These are phyloP conservation scores for Dascillus cervinus DNA, from an alignment of 2,888 invertebrate species.

Conservation along the genomic window DNA sequence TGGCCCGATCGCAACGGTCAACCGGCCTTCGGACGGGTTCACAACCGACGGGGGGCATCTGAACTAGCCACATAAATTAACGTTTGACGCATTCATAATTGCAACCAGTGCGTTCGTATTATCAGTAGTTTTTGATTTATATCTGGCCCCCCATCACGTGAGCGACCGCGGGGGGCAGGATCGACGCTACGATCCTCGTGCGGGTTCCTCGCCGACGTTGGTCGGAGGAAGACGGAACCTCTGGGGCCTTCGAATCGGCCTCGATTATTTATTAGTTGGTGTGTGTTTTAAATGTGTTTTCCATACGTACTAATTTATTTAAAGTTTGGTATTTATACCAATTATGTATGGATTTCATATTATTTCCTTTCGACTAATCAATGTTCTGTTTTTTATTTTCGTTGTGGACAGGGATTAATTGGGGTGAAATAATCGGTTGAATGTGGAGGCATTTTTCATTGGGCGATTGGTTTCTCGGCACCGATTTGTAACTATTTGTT, in stretches of 20 bases:
- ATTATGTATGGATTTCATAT: slow-evolving; percentile 26
- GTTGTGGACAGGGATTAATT: too few species aligned
- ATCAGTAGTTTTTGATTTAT: slow-evolving; percentile 41
- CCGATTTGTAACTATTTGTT: too few species aligned
- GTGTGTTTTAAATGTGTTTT: slow-evolving; percentile 26
- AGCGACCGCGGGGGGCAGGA: slow-evolving; percentile 30
- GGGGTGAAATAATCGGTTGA: too few species aligned
- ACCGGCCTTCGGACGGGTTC: slow-evolving; percentile 16
- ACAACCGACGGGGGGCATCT: slow-evolving; percentile 12
- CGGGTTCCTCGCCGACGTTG: slow-evolving; percentile 3
- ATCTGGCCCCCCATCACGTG: slow-evolving; percentile 33
- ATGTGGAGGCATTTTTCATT: too few species aligned
- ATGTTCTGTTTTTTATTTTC: too few species aligned
- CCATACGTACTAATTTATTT: slow-evolving; percentile 32
- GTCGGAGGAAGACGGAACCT: too few species aligned
- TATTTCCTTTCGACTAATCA: too few species aligned
- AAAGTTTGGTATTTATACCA: slow-evolving; percentile 30
- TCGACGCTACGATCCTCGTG: slow-evolving; percentile 13
- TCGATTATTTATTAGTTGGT: slow-evolving; percentile 9
- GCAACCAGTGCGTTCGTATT: slow-evolving; percentile 36
- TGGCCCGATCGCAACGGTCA: too few species aligned
- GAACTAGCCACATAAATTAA: slow-evolving; percentile 37
- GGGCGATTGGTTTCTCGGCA: too few species aligned
- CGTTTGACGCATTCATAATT: slow-evolving; percentile 41
- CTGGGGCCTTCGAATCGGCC: too few species aligned